These are phyloP conservation scores for Nomia melanderi DNA, from an alignment of 1,140 invertebrate species.

Conservation along the genomic window DNA sequence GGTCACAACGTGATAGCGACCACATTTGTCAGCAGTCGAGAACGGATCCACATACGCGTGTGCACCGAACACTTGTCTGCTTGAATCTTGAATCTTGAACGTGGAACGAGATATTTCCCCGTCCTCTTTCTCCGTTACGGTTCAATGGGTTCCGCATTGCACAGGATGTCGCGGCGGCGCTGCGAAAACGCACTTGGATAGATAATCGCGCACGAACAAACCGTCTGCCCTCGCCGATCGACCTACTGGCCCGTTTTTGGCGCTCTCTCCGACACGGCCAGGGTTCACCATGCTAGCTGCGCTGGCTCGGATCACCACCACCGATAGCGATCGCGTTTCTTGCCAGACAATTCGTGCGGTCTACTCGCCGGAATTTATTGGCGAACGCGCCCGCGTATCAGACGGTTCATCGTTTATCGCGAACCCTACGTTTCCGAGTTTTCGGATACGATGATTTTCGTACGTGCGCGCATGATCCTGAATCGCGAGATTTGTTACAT, in stretches of 20 bases:
- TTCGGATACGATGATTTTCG: not conserved
- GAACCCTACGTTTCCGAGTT: not conserved
- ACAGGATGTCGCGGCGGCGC: not conserved
- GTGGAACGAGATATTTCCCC: not conserved
- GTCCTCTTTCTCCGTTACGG: not conserved
- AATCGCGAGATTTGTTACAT: no score
- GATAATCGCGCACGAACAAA: constrained; percentile 14
- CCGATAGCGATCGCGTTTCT: constrained; percentile 18
- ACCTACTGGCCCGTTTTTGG: constrained; percentile 31
- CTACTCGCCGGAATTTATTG: constrained; percentile 1
- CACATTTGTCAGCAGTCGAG: no score
- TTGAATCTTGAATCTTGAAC: not conserved
- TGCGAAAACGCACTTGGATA: constrained; percentile 24
- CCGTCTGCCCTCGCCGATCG: constrained; percentile 26
- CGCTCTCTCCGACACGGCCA: no score
- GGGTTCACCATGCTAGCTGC: no score
- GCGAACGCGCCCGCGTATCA: not conserved
- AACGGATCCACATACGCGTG: not conserved
- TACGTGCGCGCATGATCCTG: no score
- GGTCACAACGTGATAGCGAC: no score
- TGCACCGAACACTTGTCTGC: constrained; percentile 9
- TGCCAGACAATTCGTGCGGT: constrained; percentile 6
- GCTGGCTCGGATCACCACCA: not conserved
- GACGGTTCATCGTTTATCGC: not conserved
- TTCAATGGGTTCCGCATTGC: constrained; percentile 1